Evolutionary conservation across 1,140 invertebrate species (phyloP).

Genomic region (Atopsyche davidsoni): DNA sequence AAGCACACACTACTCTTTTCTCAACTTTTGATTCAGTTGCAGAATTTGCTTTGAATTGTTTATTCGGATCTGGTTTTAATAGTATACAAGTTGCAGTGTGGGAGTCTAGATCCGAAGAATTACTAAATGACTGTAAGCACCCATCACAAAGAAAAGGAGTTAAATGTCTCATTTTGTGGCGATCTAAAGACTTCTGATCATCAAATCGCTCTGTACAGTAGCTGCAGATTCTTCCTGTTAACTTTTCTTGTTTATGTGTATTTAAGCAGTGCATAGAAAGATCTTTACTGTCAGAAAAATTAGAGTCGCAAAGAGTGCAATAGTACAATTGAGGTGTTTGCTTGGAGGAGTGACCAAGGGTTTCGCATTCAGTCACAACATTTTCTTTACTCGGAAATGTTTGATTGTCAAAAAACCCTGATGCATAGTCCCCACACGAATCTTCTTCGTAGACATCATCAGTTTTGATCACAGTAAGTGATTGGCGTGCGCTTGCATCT

Average conservation of each 20-base stretch:
- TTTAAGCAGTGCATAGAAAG: slow-evolving; percentile 38
- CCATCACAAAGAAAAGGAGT: slow-evolving; percentile 43
- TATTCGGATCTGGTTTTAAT: background rate
- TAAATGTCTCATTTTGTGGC: slow-evolving; percentile 42
- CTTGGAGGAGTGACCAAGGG: no score
- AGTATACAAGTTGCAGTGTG: slow-evolving; percentile 29
- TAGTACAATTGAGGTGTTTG: slow-evolving; percentile 5
- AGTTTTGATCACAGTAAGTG: no score
- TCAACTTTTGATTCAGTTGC: background rate
- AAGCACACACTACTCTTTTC: slow-evolving; percentile 35
- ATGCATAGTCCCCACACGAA: no score
- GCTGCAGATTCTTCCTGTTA: slow-evolving; percentile 40
- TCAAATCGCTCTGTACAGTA: slow-evolving; percentile 46
- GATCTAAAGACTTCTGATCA: slow-evolving; percentile 40
- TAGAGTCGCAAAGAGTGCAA: slow-evolving; percentile 43
- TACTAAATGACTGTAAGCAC: slow-evolving; percentile 44
- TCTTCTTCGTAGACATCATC: no score
- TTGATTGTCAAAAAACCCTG: no score
- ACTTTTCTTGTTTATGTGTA: slow-evolving; percentile 36
- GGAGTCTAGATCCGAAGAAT: slow-evolving; percentile 31
- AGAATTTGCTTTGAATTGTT: background rate
- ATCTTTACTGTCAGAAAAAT: slow-evolving; percentile 35
- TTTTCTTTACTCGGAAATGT: no score
- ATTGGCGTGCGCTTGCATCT: no score
- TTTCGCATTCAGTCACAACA: no score